Base-by-base conservation (phyloP, 2,888 invertebrate genomes). In the Ligdia adustata region DNA sequence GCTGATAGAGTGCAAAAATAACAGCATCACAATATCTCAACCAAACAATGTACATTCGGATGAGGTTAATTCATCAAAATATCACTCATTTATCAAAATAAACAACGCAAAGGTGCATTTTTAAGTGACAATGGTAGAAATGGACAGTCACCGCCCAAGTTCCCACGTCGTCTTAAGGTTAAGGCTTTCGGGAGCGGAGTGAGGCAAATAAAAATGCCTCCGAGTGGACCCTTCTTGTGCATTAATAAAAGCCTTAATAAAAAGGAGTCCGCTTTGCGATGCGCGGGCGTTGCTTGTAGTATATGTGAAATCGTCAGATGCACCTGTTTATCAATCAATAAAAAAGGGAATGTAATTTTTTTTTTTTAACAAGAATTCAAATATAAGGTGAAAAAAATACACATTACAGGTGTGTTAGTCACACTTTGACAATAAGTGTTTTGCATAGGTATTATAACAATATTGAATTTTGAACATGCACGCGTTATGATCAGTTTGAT, bases 191-290 rank as follows among this genome's bases (percentile, higher is more conserved):
- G 81, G 78, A 83, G 84, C 81, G 58, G 60, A 63, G 63, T 22
- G 52, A 64, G 70, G 60, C 70, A 76, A 74, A 84, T 81, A 82
- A 81, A 84, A 85, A 84, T 82, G 79, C 84, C 82, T 78, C 74
- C 69, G 71, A 55, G 55, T 60, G 64, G 63, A 69, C 70, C 76
- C 69, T 65, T 65, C 65, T 66, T 63, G 65, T 75, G 75, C 79
- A 79, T 82, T 84, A 81, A 84, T 86, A 86, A 83, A 83, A 84
- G 78, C 79, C 72, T 81, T 77, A 80, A 79, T 84, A 85, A 83
- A 66, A 75, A 79, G 73, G 73, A 72, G 82, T 79, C 77, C 77
- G 77, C 77, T 73, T 75, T 58, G 76, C 77, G 74, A 69, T 79
- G 82, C 82, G 80, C 82, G 75, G 72, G 80, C 81, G 84, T 80